Conservation (phyloP, 2,113 vertebrate species). For the Vombatus ursinus region DNA sequence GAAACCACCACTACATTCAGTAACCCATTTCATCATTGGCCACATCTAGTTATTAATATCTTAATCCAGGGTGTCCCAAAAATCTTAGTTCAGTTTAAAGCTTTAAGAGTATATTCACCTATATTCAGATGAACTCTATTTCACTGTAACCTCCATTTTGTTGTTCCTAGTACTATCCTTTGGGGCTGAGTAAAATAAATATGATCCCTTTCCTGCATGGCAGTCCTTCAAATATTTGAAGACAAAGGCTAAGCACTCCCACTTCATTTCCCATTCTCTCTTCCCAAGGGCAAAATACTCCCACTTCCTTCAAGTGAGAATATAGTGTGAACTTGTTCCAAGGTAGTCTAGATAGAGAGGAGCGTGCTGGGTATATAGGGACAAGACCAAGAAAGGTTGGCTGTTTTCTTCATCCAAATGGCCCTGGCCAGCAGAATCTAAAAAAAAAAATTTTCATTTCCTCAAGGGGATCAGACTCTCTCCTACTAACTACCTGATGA, state of each 20-base stretch:
- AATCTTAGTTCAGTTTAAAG: background rate
- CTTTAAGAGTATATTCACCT: background rate
- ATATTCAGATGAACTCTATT: background rate
- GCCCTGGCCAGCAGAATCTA: background rate
- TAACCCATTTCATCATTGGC: background rate
- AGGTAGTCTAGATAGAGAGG: background rate
- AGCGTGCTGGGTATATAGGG: background rate
- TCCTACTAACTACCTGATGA: background rate
- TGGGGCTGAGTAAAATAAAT: background rate
- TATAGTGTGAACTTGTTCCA: background rate
- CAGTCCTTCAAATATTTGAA: background rate
- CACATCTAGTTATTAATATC: background rate
- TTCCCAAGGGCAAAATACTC: background rate
- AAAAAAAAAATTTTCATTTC: background rate
- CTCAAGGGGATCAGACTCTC: background rate
- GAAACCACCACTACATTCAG: background rate
- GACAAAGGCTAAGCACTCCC: background rate
- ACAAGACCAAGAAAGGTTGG: background rate
- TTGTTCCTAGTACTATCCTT: background rate
- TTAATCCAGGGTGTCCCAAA: background rate
- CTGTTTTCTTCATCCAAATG: background rate
- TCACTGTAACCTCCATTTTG: background rate
- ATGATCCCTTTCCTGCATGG: background rate
- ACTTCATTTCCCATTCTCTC: background rate
- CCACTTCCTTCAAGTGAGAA: background rate